Evolutionary conservation across 37 sponge, comb jelly and placozoan species (phyloP), one percentile per base, ranked within the genome.

Genomic region (Spongilla lacustris): DNA sequence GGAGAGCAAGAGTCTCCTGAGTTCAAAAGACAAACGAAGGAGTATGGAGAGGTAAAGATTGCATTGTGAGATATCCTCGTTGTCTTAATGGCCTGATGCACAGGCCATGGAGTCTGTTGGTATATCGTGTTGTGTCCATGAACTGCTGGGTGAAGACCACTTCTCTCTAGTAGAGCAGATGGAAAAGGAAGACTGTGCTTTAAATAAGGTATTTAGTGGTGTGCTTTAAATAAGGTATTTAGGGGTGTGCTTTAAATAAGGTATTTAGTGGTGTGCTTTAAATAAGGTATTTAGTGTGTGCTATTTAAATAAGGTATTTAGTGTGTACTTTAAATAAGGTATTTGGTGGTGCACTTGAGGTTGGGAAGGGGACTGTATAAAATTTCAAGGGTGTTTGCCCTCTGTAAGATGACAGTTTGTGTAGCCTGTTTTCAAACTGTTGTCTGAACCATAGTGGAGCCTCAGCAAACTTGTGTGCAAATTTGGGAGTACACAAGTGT

Each of bases 1-100:
- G 84, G 92, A 17, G 88, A 87, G 68, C 68, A 82, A 37, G 78
- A 83, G n/a, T 67, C 84, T 2, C 80, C 92, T 4, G 84, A 78
- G 66, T 91, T 91, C 66, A 71, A 83, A 31, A 91, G 41, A 71
- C 88, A 87, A 36, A 33, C 34, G 27, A 21, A 68, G 14, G 50
- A 73, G 25, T 91, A 83, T 81, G 41, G 36, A 10, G 19, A 91
- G 75, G 92, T 91, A 31, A 58, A 58, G 58, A 58, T 17, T 17
- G 21, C 58, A 17, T 58, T 17, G 58, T 19, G 58, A 58, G 14
- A 6, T 9, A 29, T 22, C 24, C 11, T 22, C 25, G 14, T n/a
- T 4, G 50, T 31, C 34, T 74, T 32, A 13, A 2, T 68, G 33
- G 23, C 0, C 11, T 30, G 66, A 19, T 77, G 36, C n/a, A 17